phyloP scores from a whole-genome alignment of 1,140 invertebrate genomes.

The Drosophila fuyamai region DNA sequence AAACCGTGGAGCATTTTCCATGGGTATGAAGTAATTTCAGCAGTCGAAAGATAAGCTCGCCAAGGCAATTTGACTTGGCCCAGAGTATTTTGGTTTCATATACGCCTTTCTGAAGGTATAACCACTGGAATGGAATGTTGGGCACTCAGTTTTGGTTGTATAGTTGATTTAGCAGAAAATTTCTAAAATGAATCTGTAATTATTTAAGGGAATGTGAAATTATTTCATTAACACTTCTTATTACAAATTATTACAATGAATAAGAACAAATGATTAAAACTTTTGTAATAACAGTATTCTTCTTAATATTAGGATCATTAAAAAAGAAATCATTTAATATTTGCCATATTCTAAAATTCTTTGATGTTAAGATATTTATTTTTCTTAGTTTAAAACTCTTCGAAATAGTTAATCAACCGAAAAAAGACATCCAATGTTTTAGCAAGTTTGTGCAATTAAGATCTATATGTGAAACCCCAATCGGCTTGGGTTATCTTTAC shows the following conservation, averaged over 20 bases:
- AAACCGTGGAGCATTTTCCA: constrained; percentile 22
- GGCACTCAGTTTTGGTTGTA: background rate
- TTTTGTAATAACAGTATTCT: too few species aligned
- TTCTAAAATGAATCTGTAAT: background rate
- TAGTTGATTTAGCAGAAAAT: too few species aligned
- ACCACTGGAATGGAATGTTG: background rate
- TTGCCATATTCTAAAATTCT: background rate
- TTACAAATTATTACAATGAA: too few species aligned
- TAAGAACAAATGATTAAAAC: too few species aligned
- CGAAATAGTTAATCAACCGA: background rate
- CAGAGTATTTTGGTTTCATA: constrained; percentile 10
- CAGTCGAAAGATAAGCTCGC: constrained; percentile 29
- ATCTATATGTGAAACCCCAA: constrained; percentile 10
- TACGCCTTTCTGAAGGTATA: constrained; percentile 19
- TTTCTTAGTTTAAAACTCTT: too few species aligned
- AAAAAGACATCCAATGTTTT: background rate
- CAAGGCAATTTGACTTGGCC: constrained; percentile 20
- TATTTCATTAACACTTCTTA: too few species aligned
- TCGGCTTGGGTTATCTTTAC: constrained; percentile 24
- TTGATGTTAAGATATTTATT: too few species aligned
- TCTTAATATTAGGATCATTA: too few species aligned
- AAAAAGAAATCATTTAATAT: too few species aligned
- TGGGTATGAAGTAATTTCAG: constrained; percentile 45
- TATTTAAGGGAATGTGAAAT: background rate
- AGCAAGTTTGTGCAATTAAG: constrained; percentile 26